phyloP scores from a whole-genome alignment of 2,797 vertebrate species.

The Oryzias dopingdopingensis region DNA sequence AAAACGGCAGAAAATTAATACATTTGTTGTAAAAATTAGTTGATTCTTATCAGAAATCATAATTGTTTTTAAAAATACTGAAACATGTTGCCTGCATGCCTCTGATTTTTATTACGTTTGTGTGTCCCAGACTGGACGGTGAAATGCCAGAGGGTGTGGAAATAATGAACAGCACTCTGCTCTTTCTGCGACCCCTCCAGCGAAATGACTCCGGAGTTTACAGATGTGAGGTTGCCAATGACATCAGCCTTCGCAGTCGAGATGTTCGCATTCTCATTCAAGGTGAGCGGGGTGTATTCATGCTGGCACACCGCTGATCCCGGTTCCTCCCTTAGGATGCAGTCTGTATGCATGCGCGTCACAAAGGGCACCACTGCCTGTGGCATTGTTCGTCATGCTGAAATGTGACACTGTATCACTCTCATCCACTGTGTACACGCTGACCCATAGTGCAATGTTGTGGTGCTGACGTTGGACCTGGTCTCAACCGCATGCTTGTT shows the following conservation, averaged over 20 bases:
- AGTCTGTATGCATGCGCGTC: slow-evolving; percentile 39
- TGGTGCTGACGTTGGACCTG: slow-evolving; percentile 36
- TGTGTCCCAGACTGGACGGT: slow-evolving; percentile 85
- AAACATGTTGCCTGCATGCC: too few relatives aligned
- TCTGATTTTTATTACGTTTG: slow-evolving; percentile 9
- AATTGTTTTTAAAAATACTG: too few relatives aligned
- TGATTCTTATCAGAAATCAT: too few relatives aligned
- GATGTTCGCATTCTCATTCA: slow-evolving; percentile 90
- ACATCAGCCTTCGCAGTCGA: slow-evolving; percentile 89
- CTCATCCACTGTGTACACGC: slow-evolving; percentile 28
- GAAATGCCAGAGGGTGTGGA: slow-evolving; percentile 90
- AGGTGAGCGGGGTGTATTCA: slow-evolving; percentile 79
- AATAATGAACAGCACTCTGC: slow-evolving; percentile 88
- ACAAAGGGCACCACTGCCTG: slow-evolving; percentile 50
- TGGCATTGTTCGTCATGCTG: slow-evolving; percentile 67
- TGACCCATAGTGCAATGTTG: slow-evolving; percentile 19
- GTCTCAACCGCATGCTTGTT: slow-evolving; percentile 50
- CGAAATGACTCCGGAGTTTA: slow-evolving; percentile 95
- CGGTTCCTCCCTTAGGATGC: slow-evolving; percentile 48
- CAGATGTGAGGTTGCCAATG: slow-evolving; percentile 91
- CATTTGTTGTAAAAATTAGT: too few relatives aligned
- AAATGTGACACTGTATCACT: slow-evolving; percentile 63
- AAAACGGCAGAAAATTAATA: too few relatives aligned
- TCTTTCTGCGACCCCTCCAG: slow-evolving; percentile 88
- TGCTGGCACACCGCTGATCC: slow-evolving; percentile 55